Conservation (phyloP, 2,888 invertebrate genomes). For the Pocota personata region DNA sequence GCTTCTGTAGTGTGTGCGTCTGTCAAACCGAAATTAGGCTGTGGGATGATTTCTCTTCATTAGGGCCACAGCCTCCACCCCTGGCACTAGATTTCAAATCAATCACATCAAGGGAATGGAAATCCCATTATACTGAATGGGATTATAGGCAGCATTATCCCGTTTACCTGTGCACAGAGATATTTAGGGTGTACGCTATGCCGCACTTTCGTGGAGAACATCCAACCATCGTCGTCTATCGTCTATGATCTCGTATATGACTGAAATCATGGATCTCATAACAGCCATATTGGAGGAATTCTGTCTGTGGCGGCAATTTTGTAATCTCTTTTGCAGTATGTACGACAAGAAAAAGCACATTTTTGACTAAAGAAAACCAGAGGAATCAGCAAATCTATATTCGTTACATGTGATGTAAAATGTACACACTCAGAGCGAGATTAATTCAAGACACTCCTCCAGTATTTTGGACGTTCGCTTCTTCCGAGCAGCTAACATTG, state of each 20-base stretch:
- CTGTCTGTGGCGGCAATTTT: not conserved
- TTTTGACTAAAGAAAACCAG: too few relatives aligned
- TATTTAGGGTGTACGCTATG: not conserved
- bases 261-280: not conserved
- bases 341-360: not conserved
- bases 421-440: too few relatives aligned
- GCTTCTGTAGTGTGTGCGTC: not conserved
- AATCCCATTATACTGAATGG: conserved; percentile 42
- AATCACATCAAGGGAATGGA: conserved; percentile 52
- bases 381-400: too few relatives aligned
- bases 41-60: conserved; percentile 52
- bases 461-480: too few relatives aligned
- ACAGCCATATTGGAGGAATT: not conserved
- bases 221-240: not conserved
- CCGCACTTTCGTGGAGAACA: not conserved
- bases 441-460: too few relatives aligned
- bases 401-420: too few relatives aligned
- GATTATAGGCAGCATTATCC: conserved; percentile 47
- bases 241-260: not conserved
- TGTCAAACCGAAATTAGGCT: conserved; percentile 14
- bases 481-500: too few relatives aligned
- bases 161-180: conserved; percentile 9
- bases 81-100: conserved; percentile 45
- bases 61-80: not conserved
- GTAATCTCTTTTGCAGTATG: not conserved